Conservation (phyloP, 2,113 vertebrate species). For the Poeciliopsis retropinna region DNA sequence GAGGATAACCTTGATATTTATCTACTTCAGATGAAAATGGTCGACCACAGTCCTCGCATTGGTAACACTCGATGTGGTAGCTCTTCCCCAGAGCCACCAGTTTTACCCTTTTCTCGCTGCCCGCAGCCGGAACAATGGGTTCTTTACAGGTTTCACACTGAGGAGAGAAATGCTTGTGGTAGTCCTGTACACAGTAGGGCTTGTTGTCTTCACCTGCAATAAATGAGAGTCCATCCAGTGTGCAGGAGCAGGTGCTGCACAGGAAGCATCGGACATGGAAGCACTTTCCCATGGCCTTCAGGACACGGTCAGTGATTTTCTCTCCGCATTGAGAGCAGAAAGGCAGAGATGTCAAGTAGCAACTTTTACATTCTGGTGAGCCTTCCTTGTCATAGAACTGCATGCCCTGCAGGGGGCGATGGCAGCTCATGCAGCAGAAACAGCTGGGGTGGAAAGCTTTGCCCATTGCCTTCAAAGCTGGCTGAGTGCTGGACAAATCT, state of each 20-base stretch:
- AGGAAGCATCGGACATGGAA: constrained; percentile 84
- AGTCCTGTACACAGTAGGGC: constrained; percentile 94
- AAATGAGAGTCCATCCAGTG: constrained; percentile 87
- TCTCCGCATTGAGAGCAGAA: constrained; percentile 92
- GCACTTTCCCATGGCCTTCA: constrained; percentile 82
- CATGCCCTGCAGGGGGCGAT: constrained; percentile 92
- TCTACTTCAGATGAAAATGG: constrained; percentile 94
- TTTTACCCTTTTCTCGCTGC: constrained; percentile 91
- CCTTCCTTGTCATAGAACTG: constrained; percentile 96
- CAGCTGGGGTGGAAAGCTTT: constrained; percentile 92
- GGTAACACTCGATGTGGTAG: constrained; percentile 98
- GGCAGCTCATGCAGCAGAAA: constrained; percentile 91
- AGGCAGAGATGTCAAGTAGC: constrained; percentile 91
- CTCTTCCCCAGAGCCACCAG: constrained; percentile 96
- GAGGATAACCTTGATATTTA: constrained; percentile 90
- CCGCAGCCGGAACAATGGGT: constrained; percentile 92
- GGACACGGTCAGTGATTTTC: constrained; percentile 92
- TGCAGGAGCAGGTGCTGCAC: constrained; percentile 80
- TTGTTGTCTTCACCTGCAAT: constrained; percentile 93
- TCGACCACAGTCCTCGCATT: constrained; percentile 94
- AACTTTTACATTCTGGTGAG: constrained; percentile 90
- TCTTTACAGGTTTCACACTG: constrained; percentile 92
- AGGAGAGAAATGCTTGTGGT: constrained; percentile 94
- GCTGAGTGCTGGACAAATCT: constrained; percentile 89
- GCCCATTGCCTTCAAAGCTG: constrained; percentile 89